Evolutionary conservation across 37 sponge, comb jelly and placozoan genomes (phyloP), one percentile per base, ranked within the genome.

Genomic region (Ianthella basta): DNA sequence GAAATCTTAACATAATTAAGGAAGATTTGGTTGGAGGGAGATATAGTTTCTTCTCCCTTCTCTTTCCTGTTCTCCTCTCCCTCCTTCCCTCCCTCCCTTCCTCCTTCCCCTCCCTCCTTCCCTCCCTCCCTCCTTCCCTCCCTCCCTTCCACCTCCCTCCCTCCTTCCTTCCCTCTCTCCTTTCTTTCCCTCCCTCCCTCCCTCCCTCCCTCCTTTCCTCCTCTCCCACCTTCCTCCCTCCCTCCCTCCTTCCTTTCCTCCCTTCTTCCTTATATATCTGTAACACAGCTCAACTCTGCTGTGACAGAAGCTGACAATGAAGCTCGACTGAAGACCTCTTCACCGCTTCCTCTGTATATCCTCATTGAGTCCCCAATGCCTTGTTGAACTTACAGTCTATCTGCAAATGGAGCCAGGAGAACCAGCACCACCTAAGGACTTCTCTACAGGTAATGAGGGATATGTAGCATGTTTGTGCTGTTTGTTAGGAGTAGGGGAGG

Each of bases 331-430:
- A 44, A 44, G 3, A 10, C 50, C 50, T 44, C 50, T 8, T 44
- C 21, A 37, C 91, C 93, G 35, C 50, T 97, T 61, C 93, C 92
- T 8, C 80, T 97, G 15, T 57, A 90, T 55, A 65, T 86, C 34
- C 89, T 96, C 27, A 85, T 96, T 13, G 98, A 98, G 72, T 93
- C 89, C 16, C 92, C 96, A 29, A 10, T 85, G 94, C 87, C 68
- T 79, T 98, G 41, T 27, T 96, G 27, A 88, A 94, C 60, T 24
- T 98, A 15, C 87, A 82, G 20, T 89, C 87, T 56, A 94, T 96
- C 0, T 92, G 88, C 56, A 39, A 86, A 35, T 84, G 83, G 80
- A 82, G 91, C n/a, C 54, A 32, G 10, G 23, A 63, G 21, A 3
- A 14, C 15, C 38, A 53, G 13, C 82, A 19, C 24, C 55, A 27